Conservation (phyloP, 2,888 invertebrate genomes). For the Neocrepidodera transversa region DNA sequence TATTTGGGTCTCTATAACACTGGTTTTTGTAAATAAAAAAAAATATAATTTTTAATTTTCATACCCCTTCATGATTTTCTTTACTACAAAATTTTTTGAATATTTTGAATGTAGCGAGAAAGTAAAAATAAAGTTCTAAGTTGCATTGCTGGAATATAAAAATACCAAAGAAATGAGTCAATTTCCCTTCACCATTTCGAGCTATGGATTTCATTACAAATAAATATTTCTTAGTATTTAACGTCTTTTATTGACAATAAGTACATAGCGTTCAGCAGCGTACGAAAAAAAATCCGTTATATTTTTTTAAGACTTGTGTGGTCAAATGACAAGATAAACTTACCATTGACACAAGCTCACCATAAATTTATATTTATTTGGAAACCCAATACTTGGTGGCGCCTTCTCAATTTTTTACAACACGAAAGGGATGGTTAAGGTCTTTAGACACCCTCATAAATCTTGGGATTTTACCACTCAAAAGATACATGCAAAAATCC, state of each 20-base stretch:
- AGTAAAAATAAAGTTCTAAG: no score
- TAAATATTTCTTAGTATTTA: constrained; percentile 41
- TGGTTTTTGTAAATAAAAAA: no score
- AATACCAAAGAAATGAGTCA: constrained; percentile 40
- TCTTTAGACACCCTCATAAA: constrained; percentile 33
- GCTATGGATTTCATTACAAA: constrained; percentile 33
- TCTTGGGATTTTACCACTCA: constrained; percentile 26
- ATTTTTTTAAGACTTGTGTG: no score
- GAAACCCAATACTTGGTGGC: constrained; percentile 46
- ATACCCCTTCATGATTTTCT: no score
- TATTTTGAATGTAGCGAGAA: no score
- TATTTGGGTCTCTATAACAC: no score
- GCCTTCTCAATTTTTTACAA: constrained; percentile 44
- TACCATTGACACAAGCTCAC: not conserved
- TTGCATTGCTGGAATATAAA: constrained; percentile 8
- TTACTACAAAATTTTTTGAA: no score
- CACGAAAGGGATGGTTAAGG: constrained; percentile 30
- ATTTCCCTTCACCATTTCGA: constrained; percentile 33
- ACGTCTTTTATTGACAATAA: constrained; percentile 42
- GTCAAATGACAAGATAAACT: constrained; percentile 9
- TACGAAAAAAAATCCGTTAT: not conserved
- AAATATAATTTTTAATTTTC: no score
- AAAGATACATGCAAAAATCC: not conserved
- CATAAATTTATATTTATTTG: constrained; percentile 31
- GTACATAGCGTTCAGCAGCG: constrained; percentile 36